These are phyloP conservation scores for Drosophila kohkoa DNA, from an alignment of 1,140 invertebrate genomes.

Conservation along the genomic window DNA sequence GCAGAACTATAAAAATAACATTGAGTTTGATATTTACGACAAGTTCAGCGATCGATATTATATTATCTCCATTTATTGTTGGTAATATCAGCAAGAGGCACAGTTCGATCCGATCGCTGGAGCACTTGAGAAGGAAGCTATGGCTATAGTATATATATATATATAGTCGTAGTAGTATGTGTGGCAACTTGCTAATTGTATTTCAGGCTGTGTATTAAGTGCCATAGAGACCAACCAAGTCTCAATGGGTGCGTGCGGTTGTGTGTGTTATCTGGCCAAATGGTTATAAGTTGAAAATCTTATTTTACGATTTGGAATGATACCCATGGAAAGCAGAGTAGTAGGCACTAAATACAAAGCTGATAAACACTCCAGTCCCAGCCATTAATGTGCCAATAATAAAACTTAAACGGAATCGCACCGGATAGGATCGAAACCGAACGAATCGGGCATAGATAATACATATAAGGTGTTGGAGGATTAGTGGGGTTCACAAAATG, in stretches of 20 bases:
- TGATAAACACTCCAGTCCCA: slow-evolving; percentile 63
- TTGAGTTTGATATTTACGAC: slow-evolving; percentile 79
- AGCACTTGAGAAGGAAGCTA: slow-evolving; percentile 57
- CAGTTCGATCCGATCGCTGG: slow-evolving; percentile 58
- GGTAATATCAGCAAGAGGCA: slow-evolving; percentile 64
- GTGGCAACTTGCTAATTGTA: slow-evolving; percentile 40
- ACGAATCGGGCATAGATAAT: slow-evolving; percentile 59
- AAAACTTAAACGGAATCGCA: slow-evolving; percentile 53
- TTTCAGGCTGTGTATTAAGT: slow-evolving; percentile 39
- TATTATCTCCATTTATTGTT: slow-evolving; percentile 75
- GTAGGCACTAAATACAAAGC: slow-evolving; percentile 59
- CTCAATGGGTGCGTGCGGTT: background rate
- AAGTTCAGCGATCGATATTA: slow-evolving; percentile 78
- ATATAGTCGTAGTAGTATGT: background rate
- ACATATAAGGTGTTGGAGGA: slow-evolving; percentile 50
- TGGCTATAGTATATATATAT: slow-evolving; percentile 2
- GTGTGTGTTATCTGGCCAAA: slow-evolving; percentile 66
- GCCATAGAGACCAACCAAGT: slow-evolving; percentile 10
- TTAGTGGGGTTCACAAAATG: slow-evolving; percentile 55
- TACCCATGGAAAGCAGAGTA: slow-evolving; percentile 67
- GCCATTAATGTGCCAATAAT: slow-evolving; percentile 74
- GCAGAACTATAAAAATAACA: slow-evolving; percentile 54
- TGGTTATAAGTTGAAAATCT: slow-evolving; percentile 79
- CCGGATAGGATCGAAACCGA: slow-evolving; percentile 4
- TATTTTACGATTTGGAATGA: slow-evolving; percentile 80